Evolutionary conservation across 2,888 invertebrate genomes (phyloP), one percentile per base, ranked within the genome.

Genomic region (Polymixis flavicincta): DNA sequence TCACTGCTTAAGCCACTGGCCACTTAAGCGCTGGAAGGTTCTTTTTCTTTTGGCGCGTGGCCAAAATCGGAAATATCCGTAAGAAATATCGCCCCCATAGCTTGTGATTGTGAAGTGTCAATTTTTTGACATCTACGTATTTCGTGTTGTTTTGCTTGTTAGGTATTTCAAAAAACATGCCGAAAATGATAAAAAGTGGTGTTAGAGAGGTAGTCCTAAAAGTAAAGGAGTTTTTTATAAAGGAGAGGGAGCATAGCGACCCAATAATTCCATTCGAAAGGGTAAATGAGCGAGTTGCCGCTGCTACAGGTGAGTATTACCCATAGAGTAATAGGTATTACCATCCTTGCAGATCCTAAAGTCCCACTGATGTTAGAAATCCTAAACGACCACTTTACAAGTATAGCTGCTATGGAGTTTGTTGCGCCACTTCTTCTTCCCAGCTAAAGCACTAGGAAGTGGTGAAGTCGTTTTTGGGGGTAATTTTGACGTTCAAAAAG

Each of bases 241-340:
- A 70, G 25, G 71, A 71, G 42, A 70, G 22, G 22, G 52, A 71
- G 8, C 42, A 42, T 70, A 37, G 37, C 22, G 28, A 22, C 13
- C 71, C 71, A 17, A 42, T 70, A 70, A 71, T 71, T 42, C 28
- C 71, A 25, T 42, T 71, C 11, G 71, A 71, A 71, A 71, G 28
- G 52, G 37, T 71, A 71, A 52, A 71, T 25, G 70, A 71, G 8
- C 70, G 71, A 42, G 71, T 71, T n/a, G 71, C 71, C 42, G 71
- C 71, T 17, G 71, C 71, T 52, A 71, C 71, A n/a, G 71, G 52
- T 42, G 13, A 70, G 37, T 37, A 37, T 37, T 37, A 37, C 37
- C 37, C 37, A 37, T 37, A 37, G 37, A 37, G 37, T 37, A 37
- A 37, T 37, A 37, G 37, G 52, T 71, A 52, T 42, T 71, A 52